Conservation (phyloP, 2,113 vertebrate genomes). For the Tupaia tana region DNA sequence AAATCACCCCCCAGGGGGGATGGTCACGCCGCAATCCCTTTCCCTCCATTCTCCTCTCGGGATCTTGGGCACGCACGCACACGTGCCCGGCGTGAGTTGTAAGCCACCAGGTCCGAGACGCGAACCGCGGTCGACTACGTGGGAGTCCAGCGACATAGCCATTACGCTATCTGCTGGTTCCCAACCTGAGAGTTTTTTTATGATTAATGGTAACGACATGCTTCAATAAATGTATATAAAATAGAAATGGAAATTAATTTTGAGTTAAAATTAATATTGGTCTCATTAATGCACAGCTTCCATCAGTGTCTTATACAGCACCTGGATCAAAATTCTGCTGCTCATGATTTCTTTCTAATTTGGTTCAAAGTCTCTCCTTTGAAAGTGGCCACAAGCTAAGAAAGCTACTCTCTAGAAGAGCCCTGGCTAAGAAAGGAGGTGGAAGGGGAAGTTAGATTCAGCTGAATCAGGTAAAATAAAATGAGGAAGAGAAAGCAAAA, state of each 20-base stretch:
- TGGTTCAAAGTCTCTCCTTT: background rate
- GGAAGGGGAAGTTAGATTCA: background rate
- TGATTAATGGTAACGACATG: conserved; percentile 27
- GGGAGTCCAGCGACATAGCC: too few relatives aligned
- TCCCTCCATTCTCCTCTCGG: too few relatives aligned
- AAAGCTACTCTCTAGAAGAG: too few relatives aligned
- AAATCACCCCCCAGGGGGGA: too few relatives aligned
- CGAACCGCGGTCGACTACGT: too few relatives aligned
- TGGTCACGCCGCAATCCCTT: too few relatives aligned
- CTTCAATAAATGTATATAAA: conserved; percentile 3
- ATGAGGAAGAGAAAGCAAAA: background rate
- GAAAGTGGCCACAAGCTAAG: background rate
- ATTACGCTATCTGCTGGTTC: too few relatives aligned
- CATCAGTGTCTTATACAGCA: background rate
- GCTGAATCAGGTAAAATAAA: background rate
- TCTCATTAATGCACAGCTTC: background rate
- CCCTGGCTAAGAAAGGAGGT: background rate
- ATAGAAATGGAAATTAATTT: background rate
- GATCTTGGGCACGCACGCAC: too few relatives aligned
- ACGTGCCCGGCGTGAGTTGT: too few relatives aligned
- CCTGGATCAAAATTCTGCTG: background rate
- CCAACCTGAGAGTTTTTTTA: too few relatives aligned
- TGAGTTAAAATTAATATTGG: background rate
- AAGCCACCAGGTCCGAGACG: too few relatives aligned
- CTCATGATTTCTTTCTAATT: background rate